A percentile compares a stretch with the other conserved stretches of the same genome.
Conservation (phyloP, 2,888 invertebrate genomes). For the Yponomeuta cagnagella region DNA sequence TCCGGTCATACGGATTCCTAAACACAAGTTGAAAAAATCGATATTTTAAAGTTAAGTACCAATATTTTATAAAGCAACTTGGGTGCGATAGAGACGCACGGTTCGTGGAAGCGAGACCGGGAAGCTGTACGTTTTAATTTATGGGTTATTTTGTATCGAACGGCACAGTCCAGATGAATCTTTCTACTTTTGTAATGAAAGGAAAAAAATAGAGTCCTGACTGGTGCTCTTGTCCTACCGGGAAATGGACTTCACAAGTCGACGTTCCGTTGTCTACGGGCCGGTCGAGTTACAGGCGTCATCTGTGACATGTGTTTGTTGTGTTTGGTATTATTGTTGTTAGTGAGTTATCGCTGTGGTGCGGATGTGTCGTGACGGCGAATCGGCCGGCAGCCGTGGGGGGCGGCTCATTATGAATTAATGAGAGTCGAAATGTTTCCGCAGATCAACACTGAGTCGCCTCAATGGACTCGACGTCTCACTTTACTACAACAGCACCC, state of each 20-base stretch:
- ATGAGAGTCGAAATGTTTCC: constrained; percentile 59
- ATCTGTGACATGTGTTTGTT: constrained; percentile 52
- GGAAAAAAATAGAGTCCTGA: constrained; percentile 64
- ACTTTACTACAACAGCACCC: constrained; percentile 24
- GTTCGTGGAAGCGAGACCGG: constrained; percentile 38
- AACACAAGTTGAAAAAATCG: constrained; percentile 54
- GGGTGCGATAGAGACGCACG: constrained; percentile 52
- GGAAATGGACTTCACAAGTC: constrained; percentile 73
- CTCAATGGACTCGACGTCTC: constrained; percentile 42
- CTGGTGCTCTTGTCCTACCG: constrained; percentile 62
- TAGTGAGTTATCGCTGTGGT: constrained; percentile 45
- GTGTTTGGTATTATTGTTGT: constrained; percentile 51
- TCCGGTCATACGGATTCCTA: constrained; percentile 53
- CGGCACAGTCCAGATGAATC: constrained; percentile 65
- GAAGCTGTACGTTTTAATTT: constrained; percentile 70
- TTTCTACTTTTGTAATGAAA: constrained; percentile 69
- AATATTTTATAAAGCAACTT: constrained; percentile 49
- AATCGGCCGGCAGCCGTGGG: constrained; percentile 39
- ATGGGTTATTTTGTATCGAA: constrained; percentile 63
- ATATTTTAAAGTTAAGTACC: constrained; percentile 67
- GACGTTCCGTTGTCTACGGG: constrained; percentile 56
- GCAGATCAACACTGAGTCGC: constrained; percentile 41
- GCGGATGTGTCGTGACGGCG: constrained; percentile 42
- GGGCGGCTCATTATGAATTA: constrained; percentile 59
- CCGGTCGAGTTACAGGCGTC: constrained; percentile 54